Evolutionary conservation across 2,888 invertebrate species (phyloP), one percentile per base, ranked within the genome.

Genomic region (Xylophagus ater): DNA sequence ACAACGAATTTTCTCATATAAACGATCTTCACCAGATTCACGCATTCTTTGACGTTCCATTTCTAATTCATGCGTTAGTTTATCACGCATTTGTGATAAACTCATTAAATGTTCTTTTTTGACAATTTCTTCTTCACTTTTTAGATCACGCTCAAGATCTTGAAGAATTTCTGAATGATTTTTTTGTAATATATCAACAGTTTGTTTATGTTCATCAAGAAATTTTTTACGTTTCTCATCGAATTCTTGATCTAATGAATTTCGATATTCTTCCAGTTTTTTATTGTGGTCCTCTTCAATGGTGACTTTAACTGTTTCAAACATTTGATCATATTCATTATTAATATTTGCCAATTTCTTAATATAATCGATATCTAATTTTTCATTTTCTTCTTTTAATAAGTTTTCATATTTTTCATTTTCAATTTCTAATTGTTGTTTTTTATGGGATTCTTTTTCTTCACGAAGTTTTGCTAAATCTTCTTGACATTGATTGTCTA

Each of bases 31-130:
- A 3, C 64, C 62, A 4, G 51, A 53, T 29, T 65, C 65, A 1
- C 62, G 58, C 51, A 62, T 53, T 12, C 60, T 51, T 43, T 60
- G 61, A 45, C 63, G 58, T 46, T 71, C 69, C 34, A 67, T 58
- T 13, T 72, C 73, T 3, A 74, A 57, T 49, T 78, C 77, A 31
- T 70, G 67, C 6, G 72, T 65, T 3, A 76, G 58, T 29, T 77
- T 74, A 2, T 72, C 70, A 4, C 75, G 71, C 34, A 83, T 62
- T 48, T 81, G 78, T 2, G 71, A 66, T 42, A 83, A 53, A 52
- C 76, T 73, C 21, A 73, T 72, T 18, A 76, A 72, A 57, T 84
- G 82, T 43, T 81, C 78, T 5, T 73, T 73, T 2, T 78, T 69
- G 0, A 83, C 60, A 1, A 77, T 68, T 49, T 77, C 78, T 55